Evolutionary conservation across 2,113 vertebrate genomes (phyloP).

Genomic region (Strigops habroptila): DNA sequence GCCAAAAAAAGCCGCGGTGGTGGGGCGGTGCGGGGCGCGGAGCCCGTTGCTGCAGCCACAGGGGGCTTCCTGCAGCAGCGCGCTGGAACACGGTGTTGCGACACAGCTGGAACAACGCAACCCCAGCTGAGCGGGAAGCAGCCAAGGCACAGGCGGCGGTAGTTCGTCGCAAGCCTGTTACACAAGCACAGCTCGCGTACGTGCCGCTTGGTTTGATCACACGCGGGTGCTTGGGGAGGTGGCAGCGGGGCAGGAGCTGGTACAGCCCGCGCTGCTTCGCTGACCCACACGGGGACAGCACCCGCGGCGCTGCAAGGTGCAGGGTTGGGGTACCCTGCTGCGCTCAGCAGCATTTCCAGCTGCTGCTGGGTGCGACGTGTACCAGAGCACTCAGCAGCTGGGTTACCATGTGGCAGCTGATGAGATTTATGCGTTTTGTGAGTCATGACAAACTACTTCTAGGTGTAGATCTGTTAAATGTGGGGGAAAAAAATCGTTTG

Average conservation of each 20-base stretch:
- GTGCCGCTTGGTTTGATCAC: fast-evolving
- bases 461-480: neutral
- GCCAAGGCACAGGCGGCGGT: fast-evolving
- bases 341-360: neutral
- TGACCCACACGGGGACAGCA: neutral
- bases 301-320: neutral
- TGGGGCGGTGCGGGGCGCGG: neutral
- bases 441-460: neutral
- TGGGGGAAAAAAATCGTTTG: neutral
- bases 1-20: constrained; percentile 10
- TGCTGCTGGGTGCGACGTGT: neutral
- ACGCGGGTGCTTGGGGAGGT: neutral
- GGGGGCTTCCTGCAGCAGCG: neutral
- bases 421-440: neutral
- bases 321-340: neutral
- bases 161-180: neutral
- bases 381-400: neutral
- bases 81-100: neutral
- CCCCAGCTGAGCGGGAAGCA: neutral
- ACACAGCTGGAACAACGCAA: neutral
- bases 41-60: neutral
- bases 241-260: neutral
- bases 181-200: fast-evolving
- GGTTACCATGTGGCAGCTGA: neutral
- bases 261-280: neutral